Evolutionary conservation across 2,888 invertebrate species (phyloP), one percentile per base, ranked within the genome.

Genomic region (Gymnosoma rotundatum): DNA sequence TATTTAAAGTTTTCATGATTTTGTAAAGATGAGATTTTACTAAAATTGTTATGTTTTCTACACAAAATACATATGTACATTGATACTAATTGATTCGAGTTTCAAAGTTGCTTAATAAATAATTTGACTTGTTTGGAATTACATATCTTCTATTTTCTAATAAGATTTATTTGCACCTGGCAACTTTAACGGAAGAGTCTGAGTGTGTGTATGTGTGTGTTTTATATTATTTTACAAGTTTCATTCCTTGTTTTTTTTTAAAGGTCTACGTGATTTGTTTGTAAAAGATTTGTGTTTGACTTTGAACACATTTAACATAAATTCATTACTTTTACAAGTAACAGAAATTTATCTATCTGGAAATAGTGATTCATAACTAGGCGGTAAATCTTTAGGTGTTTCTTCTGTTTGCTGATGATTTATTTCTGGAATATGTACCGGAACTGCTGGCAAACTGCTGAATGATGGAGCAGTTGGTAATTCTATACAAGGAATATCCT

Each of bases 311-410:
- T 66, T 25, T n/a, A 45, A 70, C 78, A 14, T 48, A 67, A 76
- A 76, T 72, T 80, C 52, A 25, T 73, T 61, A 73, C 38, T 72
- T 48, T 76, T 61, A 42, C 45, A 58, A 67, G 50, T 67, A 60
- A 58, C 16, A 7, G 42, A 1, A 54, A 76, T 87, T 91, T 91
- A 91, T 90, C 91, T 92, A 67, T 90, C 91, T 14, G 92, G 92
- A 86, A 92, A 92, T 7, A 92, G 87, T 7, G 91, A 91, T 86
- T 92, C 92, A 83, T 92, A 92, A 76, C 92, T 92, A 69, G 92
- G 92, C 25, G 92, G 92, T 75, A 91, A 86, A 88, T 92, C 92
- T 86, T 92, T 91, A 58, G 92, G 90, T 18, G 92, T 90, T 73
- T 88, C 88, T 32, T 89, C 88, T 21, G 89, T 89, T 78, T 88